Conservation (phyloP, 2,113 vertebrate genomes). For the Edolisoma coerulescens region DNA sequence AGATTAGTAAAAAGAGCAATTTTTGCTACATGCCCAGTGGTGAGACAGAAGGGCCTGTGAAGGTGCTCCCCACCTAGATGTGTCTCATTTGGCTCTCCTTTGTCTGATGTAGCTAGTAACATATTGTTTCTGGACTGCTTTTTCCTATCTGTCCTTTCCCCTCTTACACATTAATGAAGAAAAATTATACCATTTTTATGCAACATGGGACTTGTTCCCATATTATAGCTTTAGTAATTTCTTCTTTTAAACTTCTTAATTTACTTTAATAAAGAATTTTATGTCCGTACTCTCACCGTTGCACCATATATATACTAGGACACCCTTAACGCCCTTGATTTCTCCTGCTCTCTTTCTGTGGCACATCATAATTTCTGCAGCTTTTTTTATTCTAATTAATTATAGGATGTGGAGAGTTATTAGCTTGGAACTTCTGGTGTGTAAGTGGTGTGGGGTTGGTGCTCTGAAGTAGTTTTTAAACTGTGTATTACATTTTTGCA, state of each 20-base stretch:
- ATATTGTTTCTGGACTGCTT: background rate
- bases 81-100: background rate
- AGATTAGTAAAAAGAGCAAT: background rate
- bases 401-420: background rate
- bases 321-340: conserved; percentile 20
- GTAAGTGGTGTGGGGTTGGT: background rate
- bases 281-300: background rate
- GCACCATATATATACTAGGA: background rate
- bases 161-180: background rate
- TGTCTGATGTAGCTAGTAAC: background rate
- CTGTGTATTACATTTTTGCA: background rate
- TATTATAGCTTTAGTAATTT: background rate
- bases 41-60: background rate
- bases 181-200: conserved; percentile 5
- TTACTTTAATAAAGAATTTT: conserved; percentile 16
- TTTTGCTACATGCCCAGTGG: background rate
- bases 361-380: background rate
- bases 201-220: background rate
- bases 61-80: background rate
- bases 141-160: background rate
- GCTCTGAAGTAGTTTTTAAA: background rate
- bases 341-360: conserved; percentile 1
- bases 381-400: background rate
- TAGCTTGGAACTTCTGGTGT: background rate
- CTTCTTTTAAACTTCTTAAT: conserved; percentile 21